Percentiles rank a stretch among this genome's conserved stretches.
Evolutionary conservation across 2,797 vertebrate genomes (phyloP).

Genomic region (Sebastes ruberrimus): DNA sequence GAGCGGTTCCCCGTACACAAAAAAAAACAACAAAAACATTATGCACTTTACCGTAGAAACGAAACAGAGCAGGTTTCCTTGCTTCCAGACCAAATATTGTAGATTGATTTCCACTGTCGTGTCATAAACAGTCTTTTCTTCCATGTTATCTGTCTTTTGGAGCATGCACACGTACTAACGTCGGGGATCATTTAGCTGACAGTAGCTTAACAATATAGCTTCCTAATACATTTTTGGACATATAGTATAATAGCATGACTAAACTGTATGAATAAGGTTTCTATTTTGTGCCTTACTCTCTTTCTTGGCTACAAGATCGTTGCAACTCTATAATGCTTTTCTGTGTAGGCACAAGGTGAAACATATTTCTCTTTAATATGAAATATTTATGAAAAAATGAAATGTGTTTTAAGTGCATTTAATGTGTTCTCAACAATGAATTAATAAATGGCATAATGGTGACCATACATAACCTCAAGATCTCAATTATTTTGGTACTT

Average conservation of each 20-base stretch:
- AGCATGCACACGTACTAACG: constrained; percentile 78
- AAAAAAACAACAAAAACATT: constrained; percentile 27
- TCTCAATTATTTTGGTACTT: constrained; percentile 4
- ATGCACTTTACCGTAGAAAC: constrained; percentile 66
- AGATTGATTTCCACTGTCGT: constrained; percentile 49
- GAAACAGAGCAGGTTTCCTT: constrained; percentile 48
- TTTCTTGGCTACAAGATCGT: constrained; percentile 81
- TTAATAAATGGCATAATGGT: constrained; percentile 81
- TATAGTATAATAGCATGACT: constrained; percentile 86
- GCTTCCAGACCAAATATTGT: constrained; percentile 74
- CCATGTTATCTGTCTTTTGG: constrained; percentile 60
- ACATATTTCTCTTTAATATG: constrained; percentile 85
- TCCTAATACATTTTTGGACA: constrained; percentile 80
- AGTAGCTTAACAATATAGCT: constrained; percentile 82
- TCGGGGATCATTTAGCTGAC: constrained; percentile 75
- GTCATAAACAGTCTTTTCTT: constrained; percentile 40
- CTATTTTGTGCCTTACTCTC: constrained; percentile 92
- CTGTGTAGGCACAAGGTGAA: constrained; percentile 82
- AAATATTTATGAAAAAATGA: constrained; percentile 87
- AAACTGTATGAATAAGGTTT: constrained; percentile 79
- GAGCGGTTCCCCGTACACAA: constrained; percentile 41
- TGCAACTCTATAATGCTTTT: constrained; percentile 72
- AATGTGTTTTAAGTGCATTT: constrained; percentile 85
- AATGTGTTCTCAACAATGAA: constrained; percentile 82
- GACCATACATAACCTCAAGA: constrained; percentile 38